Evolutionary conservation across 2,797 vertebrate species (phyloP).

Genomic region (Heterohyrax brucei): DNA sequence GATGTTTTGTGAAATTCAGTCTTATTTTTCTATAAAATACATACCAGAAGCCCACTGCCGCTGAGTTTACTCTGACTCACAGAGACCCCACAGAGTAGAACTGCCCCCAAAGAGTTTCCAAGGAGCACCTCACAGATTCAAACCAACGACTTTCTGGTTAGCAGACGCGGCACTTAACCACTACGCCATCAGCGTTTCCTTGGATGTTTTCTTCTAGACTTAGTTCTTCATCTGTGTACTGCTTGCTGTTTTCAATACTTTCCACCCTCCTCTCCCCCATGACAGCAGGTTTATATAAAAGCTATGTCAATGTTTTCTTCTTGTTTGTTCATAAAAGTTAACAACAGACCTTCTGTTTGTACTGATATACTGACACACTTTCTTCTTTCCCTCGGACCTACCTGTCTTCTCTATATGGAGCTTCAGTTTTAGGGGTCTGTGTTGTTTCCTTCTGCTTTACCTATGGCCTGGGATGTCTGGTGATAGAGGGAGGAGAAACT

Average conservation of each 20-base stretch:
- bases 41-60: background rate
- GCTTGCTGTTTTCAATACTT: background rate
- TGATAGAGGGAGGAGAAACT: background rate
- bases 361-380: background rate
- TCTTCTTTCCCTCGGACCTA: background rate
- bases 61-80: too few species aligned
- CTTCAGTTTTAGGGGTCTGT: background rate
- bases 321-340: conserved; percentile 50
- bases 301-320: background rate
- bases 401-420: background rate
- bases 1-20: background rate
- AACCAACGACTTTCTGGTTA: too few species aligned
- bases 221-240: conserved; percentile 3
- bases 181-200: background rate
- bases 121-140: too few species aligned
- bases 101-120: too few species aligned
- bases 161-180: too few species aligned
- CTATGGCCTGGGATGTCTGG: background rate
- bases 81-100: too few species aligned
- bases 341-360: conserved; percentile 17
- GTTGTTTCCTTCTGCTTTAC: background rate
- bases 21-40: background rate
- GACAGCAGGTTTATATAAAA: background rate
- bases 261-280: background rate
- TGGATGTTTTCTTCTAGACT: conserved; percentile 29